Base-by-base conservation (phyloP, 1,140 invertebrate species). In the Augochlora pura region DNA sequence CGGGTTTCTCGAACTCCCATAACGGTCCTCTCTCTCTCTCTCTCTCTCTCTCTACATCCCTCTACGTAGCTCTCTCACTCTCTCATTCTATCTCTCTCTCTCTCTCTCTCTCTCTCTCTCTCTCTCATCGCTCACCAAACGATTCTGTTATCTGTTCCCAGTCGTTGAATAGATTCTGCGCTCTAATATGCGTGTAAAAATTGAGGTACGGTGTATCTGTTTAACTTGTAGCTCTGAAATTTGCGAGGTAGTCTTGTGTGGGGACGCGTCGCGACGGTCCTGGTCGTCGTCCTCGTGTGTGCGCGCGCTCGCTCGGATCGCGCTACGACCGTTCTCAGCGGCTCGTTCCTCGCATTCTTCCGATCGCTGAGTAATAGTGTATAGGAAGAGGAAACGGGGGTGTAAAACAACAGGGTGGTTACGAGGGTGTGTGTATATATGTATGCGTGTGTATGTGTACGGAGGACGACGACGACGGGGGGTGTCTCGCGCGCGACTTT, bases 241-340 rank as follows among this genome's bases (percentile, higher is more conserved):
- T 87, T 87, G 85, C 88, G 90, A 91, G 90, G 90, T 91, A 91
- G 90, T 91, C 85, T 84, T 73, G 82, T 75, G 80, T 86, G 60
- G 63, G 74, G 63, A 57, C 70, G 78, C 75, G 73, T 52, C 82
- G 82, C 73, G 72, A 73, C 81, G 72, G 25, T 59, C 77, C 38
- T 12, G 54, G 62, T 59, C 59, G 67, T 9, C 38, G 23, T 23
- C 7, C 38, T 59, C 27, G 21, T 38, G 3, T 23, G 12, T 38
- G 52, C 42, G 60, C 67, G 46, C 23, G 69, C 12, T 16, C 2
- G 21, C 1, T 64, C 52, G 63, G 57, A 57, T 59, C 46, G 49
- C 12, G 49, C 12, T 49, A 1, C 49, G 49, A 16, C 16, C 49
- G 0, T 2, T 10, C 12, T 57, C 16, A 1, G 38, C 16, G 5